Base-by-base conservation (phyloP, 2,113 vertebrate species). In the Oncorhynchus nerka region DNA sequence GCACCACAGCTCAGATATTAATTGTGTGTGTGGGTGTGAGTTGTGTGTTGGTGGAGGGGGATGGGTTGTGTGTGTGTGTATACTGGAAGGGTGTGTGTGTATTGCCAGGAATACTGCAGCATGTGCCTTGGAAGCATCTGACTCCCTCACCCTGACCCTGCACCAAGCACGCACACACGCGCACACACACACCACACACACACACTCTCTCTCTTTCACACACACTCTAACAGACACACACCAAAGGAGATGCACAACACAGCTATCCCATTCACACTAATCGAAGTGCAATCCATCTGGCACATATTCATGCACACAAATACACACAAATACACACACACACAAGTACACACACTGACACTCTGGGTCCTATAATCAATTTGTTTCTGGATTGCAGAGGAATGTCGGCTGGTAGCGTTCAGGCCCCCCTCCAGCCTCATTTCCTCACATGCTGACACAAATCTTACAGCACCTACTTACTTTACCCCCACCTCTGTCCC, bases 391-490 rank as follows among this genome's bases (percentile, higher is more conserved):
- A 80, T 86, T 88, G 77, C 84, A 86, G 75, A 81, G 80, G 79
- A 89, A 86, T 90, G 88, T 92, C 85, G 90, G 81, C 82, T 88
- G 85, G 89, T 88, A 87, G 81, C 78, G 84, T 79, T 87, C 70
- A 81, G 84, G 32, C 82, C 68, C 55, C 77, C 81, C n/a, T 74
- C 24, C 66, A 74, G 12, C 68, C 77, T 68, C 76, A 71, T 64
- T 74, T 83, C 55, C 75, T 73, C 71, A 28, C 39, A 68, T 22
- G 20, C 71, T 78, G 30, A 80, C 51, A 32, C 70, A 81, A 82
- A 75, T 75, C 75, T 71, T 15, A 1, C 71, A 20, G 76, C 72
- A 48, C 20, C 70, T 12, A 22, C 64, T 12, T 66, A 22, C 20
- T 26, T 80, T 24, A 26, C 73, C 79, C 65, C 71, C 24, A 48